Base-by-base conservation (phyloP, 1,140 invertebrate genomes). In the Drosophila trapezifrons region DNA sequence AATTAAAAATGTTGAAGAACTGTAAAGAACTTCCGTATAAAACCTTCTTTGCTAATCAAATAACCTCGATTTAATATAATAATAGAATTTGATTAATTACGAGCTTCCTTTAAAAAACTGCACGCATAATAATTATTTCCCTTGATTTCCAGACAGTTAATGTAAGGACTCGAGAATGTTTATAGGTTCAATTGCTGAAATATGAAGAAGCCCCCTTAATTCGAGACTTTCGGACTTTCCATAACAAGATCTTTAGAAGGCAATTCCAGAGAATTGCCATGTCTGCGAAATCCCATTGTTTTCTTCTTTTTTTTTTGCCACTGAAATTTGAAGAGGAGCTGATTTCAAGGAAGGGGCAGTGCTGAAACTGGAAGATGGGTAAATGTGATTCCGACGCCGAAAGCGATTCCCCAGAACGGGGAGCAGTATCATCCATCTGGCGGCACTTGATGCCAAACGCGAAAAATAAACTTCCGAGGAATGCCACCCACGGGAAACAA, bases 231-330 rank as follows among this genome's bases (percentile, higher is more conserved):
- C 32, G 22, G n/a, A 57, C 52, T 47, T 49, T 54, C 27, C 46
- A 42, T 65, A 71, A 67, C 45, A 42, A 25, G 62, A 70, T 71
- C 51, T 46, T 69, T n/a, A 57, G 29, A 70, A 71, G 49, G 15
- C 38, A 27, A 47, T 71, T 71, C 65, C 22, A 6, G 10, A 22
- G 42, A 71, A 71, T 18, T 71, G 40, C 10, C 22, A 18, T 45
- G 25, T 37, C 13, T 45, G n/a, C 67, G 18, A 27, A 46, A 25
- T 37, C 58, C 46, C 58, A 51, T 49, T 51, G 43, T 51, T 38
- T 46, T 17, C 15, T 18, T 10, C 2, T 8, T 51, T 13, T 43
- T 22, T 57, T 17, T 62, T 38, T 18, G 64, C 49, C 15, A 46
- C 32, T 70, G 67, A 70, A 71, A 70, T 56, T 38, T 13, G 32